Evolutionary conservation across 1,140 invertebrate species (phyloP).

Genomic region (Episyrphus balteatus): DNA sequence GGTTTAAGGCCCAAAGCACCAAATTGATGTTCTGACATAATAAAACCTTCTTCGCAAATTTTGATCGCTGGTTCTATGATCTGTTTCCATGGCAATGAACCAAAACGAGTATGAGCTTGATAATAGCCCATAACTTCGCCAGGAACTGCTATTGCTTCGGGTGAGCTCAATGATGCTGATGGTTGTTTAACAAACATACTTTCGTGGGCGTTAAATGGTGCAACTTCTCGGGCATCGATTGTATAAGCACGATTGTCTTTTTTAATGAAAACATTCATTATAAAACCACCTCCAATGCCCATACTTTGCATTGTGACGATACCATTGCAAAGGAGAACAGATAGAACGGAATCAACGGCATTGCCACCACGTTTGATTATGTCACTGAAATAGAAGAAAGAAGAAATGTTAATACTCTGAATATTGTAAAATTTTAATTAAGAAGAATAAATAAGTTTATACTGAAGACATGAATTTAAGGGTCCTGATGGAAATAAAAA

Average conservation of each 20-base stretch:
- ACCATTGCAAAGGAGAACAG: conserved; percentile 74
- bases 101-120: conserved; percentile 69
- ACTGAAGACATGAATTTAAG: too few species aligned
- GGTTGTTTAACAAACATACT: conserved; percentile 56
- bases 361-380: conserved; percentile 68
- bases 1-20: conserved; percentile 24
- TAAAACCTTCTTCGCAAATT: conserved; percentile 64
- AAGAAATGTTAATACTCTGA: too few species aligned
- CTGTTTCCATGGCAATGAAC: conserved; percentile 68
- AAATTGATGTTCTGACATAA: conserved; percentile 54
- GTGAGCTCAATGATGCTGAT: conserved; percentile 42
- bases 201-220: conserved; percentile 52
- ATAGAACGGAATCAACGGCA: conserved; percentile 78
- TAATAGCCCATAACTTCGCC: conserved; percentile 85
- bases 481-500: too few species aligned
- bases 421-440: too few species aligned
- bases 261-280: conserved; percentile 72
- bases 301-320: conserved; percentile 74
- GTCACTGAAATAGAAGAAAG: conserved; percentile 42
- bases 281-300: conserved; percentile 78
- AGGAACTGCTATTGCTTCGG: conserved; percentile 71
- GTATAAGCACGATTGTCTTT: conserved; percentile 49
- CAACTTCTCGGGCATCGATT: conserved; percentile 70
- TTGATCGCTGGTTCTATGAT: conserved; percentile 66
- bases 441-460: too few species aligned